A percentile compares a stretch with the other conserved stretches of the same genome.
These are phyloP conservation scores for Amphiura filiformis DNA, from an alignment of 35 echinoderm and acorn worm species.

Conservation along the genomic window DNA sequence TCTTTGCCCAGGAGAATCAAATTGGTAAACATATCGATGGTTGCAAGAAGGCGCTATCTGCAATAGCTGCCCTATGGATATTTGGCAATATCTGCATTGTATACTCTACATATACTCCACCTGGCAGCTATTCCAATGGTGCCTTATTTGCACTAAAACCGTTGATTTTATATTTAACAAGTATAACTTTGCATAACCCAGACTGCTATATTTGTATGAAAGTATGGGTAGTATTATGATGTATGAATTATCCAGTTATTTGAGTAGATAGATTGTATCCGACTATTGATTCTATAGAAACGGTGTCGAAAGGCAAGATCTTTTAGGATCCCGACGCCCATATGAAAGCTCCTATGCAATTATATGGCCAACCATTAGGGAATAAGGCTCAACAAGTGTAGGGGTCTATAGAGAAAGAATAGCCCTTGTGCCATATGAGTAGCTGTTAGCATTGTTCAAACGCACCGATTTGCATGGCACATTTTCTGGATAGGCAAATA, in stretches of 20 bases:
- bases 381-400: not conserved
- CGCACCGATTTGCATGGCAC: not conserved
- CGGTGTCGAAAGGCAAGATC: not conserved
- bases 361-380: not conserved
- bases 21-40: not conserved
- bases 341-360: not conserved
- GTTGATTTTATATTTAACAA: not conserved
- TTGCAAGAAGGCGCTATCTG: no score
- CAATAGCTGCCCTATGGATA: no score
- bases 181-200: constrained; percentile 1
- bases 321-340: not conserved
- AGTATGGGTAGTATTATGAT: constrained; percentile 1
- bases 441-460: not conserved
- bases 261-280: constrained; percentile 2
- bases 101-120: no score
- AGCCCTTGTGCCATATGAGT: constrained; percentile 1
- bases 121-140: no score
- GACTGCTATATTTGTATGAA: not conserved
- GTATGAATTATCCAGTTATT: not conserved
- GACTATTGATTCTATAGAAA: not conserved
- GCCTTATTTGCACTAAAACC: no score
- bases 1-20: not conserved
- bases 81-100: no score
- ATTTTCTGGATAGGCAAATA: not conserved
- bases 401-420: not conserved